Evolutionary conservation across 2,113 vertebrate species (phyloP).

Genomic region (Atrichornis clamosus): DNA sequence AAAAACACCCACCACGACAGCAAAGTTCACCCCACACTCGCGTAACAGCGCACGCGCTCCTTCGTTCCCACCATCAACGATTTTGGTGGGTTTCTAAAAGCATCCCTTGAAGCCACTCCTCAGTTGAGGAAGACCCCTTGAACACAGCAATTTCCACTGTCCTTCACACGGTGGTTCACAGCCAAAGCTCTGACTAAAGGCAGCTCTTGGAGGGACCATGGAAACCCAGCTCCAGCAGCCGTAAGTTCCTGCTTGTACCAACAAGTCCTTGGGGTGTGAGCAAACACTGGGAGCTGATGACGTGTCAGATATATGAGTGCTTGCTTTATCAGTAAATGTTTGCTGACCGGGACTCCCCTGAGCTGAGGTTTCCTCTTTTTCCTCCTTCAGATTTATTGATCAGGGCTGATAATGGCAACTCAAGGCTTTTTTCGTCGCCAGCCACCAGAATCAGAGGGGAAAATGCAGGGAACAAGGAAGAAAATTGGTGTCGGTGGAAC

Average conservation of each 20-base stretch:
- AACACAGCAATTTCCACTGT: not conserved
- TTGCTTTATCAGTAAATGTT: slow-evolving; percentile 75
- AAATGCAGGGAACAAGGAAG: not conserved
- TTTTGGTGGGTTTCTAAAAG: not conserved
- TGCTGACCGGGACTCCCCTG: slow-evolving; percentile 73
- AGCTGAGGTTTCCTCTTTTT: slow-evolving; percentile 49
- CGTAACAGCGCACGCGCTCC: not conserved
- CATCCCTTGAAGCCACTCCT: not conserved
- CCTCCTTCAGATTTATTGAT: slow-evolving; percentile 47
- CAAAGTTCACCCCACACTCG: not conserved
- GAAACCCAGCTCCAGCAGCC: slow-evolving; percentile 61
- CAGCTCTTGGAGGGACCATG: not conserved
- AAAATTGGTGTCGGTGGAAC: not conserved
- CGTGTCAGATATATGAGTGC: slow-evolving; percentile 76
- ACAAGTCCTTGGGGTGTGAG: slow-evolving; percentile 61
- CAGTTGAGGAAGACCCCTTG: not conserved
- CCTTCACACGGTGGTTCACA: not conserved
- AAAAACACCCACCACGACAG: not conserved
- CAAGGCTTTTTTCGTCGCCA: not conserved
- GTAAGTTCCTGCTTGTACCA: slow-evolving; percentile 33
- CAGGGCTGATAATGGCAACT: slow-evolving; percentile 37
- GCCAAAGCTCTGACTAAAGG: slow-evolving; percentile 1
- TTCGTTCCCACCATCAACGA: not conserved
- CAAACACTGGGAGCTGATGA: slow-evolving; percentile 80
- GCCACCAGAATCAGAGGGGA: not conserved